phyloP scores from a whole-genome alignment of 2,113 vertebrate species.

The Chionis minor region DNA sequence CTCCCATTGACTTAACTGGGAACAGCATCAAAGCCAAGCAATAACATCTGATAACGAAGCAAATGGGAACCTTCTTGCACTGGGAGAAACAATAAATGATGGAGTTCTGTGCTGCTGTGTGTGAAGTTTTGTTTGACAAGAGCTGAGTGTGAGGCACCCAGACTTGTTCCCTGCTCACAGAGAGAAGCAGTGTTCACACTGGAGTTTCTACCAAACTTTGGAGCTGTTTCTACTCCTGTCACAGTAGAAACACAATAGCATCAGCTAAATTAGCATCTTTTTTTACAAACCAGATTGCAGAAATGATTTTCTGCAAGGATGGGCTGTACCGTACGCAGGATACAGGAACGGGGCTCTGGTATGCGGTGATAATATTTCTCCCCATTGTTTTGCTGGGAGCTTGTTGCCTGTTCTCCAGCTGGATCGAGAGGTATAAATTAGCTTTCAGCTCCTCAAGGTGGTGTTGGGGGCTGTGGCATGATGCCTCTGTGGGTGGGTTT shows the following conservation, averaged over 20 bases:
- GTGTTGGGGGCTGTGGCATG: fast-evolving
- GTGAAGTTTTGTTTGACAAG: not conserved
- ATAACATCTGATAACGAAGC: not conserved
- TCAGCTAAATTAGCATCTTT: not conserved
- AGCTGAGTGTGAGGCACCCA: not conserved
- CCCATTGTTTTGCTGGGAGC: not conserved
- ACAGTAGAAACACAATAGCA: not conserved
- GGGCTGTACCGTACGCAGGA: not conserved
- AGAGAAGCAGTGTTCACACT: not conserved
- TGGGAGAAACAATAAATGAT: not conserved
- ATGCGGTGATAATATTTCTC: not conserved
- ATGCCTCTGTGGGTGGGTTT: fast-evolving
- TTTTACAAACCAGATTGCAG: not conserved
- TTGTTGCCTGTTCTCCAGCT: not conserved
- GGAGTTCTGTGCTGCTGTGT: fast-evolving
- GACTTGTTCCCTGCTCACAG: not conserved
- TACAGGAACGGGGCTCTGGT: not conserved
- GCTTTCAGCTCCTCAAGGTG: not conserved
- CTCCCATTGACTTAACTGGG: not conserved
- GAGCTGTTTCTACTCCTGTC: not conserved
- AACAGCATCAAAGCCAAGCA: not conserved
- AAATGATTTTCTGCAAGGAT: not conserved
- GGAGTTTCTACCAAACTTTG: not conserved
- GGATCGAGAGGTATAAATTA: not conserved
- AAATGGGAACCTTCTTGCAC: not conserved